Evolutionary conservation across 2,797 vertebrate species (phyloP).

Genomic region (Propithecus perrieri): DNA sequence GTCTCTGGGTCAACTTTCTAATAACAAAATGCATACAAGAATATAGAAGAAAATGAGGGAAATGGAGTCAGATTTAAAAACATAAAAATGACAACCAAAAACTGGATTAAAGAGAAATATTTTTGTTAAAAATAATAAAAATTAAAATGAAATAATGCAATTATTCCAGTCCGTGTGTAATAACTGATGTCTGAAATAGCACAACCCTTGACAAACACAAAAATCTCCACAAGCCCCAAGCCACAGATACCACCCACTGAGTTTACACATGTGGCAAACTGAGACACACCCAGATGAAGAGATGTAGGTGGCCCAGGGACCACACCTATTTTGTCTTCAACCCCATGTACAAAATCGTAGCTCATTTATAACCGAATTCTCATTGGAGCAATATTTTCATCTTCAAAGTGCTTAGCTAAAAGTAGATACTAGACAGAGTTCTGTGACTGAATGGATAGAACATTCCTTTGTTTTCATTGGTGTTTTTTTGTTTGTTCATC

Average conservation of each 20-base stretch:
- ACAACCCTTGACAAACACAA: not conserved
- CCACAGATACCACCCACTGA: fast-evolving
- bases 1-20: not conserved
- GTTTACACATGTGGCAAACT: not conserved
- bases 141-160: not conserved
- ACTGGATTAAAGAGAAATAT: not conserved
- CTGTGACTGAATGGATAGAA: not conserved
- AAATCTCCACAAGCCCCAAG: not conserved
- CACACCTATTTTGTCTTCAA: not conserved
- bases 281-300: not conserved
- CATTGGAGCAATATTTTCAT: not conserved
- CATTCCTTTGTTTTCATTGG: not conserved
- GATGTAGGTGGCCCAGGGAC: fast-evolving
- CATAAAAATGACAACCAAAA: not conserved
- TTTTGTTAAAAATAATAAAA: not conserved
- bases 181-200: not conserved
- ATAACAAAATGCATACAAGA: not conserved
- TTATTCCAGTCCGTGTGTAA: not conserved
- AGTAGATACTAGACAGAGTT: not conserved
- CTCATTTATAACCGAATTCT: not conserved
- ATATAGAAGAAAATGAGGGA: conserved; percentile 5
- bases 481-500: not conserved
- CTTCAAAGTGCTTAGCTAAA: not conserved
- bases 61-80: not conserved
- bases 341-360: not conserved